Evolutionary conservation across 2,888 invertebrate genomes (phyloP), one percentile per base, ranked within the genome.

Genomic region (Oligia fasciuncula): DNA sequence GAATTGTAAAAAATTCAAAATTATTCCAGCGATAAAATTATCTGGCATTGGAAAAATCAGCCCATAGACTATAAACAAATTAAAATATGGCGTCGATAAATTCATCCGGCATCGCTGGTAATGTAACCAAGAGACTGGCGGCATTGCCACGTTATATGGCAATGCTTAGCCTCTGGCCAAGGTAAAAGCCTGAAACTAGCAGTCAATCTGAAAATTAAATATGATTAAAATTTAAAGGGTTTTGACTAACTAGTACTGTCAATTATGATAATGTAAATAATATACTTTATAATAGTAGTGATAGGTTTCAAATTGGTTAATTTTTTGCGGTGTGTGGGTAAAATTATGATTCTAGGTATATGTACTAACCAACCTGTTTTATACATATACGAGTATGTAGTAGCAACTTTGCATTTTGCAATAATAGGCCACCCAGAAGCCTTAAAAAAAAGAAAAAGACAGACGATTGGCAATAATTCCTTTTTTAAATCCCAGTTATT

Each of bases 361-460:
- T 49, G 5, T 29, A 17, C 1, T 46, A 68, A n/a, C 13, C 19
- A 46, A 23, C 5, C 65, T 65, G 14, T 1, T 57, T n/a, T 9
- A 40, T 43, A 6, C 4, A 29, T 40, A 43, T 9, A n/a, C n/a
- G n/a, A n/a, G n/a, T n/a, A n/a, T n/a, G n/a, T n/a, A 46, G 3
- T 35, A 14, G n/a, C 19, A 57, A 65, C 0, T 23, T 29, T 9
- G 1, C 4, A 43, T 69, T 60, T 35, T 43, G 0, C 3, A 35
- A 40, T 11, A 35, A 40, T 11, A 29, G 54, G 9, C 82, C 77
- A 71, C 77, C 54, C 70, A 77, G 35, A 46, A 66, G 1, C 1
- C 29, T 60, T n/a, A 6, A 54, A 77, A 57, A 66, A 62, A 71
- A 54, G n/a, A 0, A 62, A 75, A 62, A 49, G 0, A 40, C 4